Evolutionary conservation across 2,888 invertebrate genomes (phyloP).

Genomic region (Pachycephus smyrnensis): DNA sequence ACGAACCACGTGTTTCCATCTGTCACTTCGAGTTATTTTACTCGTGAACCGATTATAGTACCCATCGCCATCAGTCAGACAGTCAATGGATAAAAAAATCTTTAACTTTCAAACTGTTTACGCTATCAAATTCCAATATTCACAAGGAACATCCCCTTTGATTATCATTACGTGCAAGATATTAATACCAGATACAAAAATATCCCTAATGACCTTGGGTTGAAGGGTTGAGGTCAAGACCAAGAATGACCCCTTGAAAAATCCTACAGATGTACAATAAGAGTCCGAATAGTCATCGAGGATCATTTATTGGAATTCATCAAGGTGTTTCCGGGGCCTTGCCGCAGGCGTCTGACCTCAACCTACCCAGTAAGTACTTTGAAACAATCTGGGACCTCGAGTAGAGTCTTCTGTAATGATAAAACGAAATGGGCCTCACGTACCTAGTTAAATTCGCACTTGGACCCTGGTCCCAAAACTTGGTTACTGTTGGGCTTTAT

Average conservation of each 20-base stretch:
- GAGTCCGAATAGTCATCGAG: not conserved
- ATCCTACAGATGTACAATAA: not conserved
- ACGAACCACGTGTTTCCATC: too few species aligned
- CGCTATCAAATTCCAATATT: too few species aligned
- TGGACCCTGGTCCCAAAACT: not conserved
- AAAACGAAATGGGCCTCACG: not conserved
- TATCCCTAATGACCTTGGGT: not conserved
- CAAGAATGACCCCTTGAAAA: not conserved
- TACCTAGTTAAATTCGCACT: not conserved
- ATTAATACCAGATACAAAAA: not conserved
- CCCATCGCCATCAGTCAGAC: too few species aligned
- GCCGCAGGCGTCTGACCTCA: not conserved
- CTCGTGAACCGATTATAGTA: too few species aligned
- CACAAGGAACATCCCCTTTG: not conserved
- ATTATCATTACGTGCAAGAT: not conserved
- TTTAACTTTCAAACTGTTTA: too few species aligned
- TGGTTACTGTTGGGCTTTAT: not conserved
- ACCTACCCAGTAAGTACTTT: not conserved
- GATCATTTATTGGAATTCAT: not conserved
- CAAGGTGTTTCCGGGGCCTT: not conserved
- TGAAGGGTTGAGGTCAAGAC: not conserved
- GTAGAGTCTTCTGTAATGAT: not conserved
- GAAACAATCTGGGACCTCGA: not conserved
- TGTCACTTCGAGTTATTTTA: too few species aligned
- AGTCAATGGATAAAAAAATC: too few species aligned